phyloP scores from a whole-genome alignment of 2,888 invertebrate genomes.

The Lasius platythorax region DNA sequence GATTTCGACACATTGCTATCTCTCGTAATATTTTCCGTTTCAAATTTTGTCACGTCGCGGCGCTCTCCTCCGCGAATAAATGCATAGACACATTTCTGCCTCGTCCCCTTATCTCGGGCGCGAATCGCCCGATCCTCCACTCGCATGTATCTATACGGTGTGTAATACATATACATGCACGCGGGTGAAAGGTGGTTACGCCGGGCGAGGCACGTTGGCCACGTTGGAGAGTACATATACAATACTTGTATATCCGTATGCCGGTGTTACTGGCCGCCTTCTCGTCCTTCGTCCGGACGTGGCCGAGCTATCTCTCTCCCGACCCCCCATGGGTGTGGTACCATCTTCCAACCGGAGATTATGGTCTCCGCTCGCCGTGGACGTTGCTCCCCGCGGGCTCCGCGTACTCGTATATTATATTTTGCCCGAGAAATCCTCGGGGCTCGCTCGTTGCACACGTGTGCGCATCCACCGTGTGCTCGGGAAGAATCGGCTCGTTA shows the following conservation, averaged over 20 bases:
- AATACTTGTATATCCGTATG: conserved; percentile 21
- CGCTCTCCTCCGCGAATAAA: background rate
- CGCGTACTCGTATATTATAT: conserved; percentile 76
- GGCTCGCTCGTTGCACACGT: conserved; percentile 32
- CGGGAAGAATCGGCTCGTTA: conserved; percentile 49
- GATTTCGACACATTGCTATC: background rate
- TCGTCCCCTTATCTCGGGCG: conserved; percentile 43
- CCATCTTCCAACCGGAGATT: conserved; percentile 75
- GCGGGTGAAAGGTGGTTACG: conserved; percentile 66
- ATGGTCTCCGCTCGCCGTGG: conserved; percentile 69
- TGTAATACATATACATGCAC: conserved; percentile 43
- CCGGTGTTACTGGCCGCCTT: conserved; percentile 25
- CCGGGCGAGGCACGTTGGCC: conserved; percentile 35
- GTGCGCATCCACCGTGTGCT: conserved; percentile 32
- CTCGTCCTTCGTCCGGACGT: conserved; percentile 42
- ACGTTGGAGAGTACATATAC: conserved; percentile 16
- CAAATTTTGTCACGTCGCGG: conserved; percentile 10
- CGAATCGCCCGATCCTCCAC: conserved; percentile 49
- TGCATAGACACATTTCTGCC: conserved; percentile 25
- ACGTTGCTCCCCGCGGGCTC: conserved; percentile 72
- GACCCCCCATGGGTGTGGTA: conserved; percentile 80
- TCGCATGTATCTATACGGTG: conserved; percentile 44
- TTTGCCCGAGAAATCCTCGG: conserved; percentile 71
- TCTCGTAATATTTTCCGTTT: background rate
- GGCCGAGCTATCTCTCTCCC: conserved; percentile 55